Conservation (phyloP, 2,797 vertebrate species). For the Gobio occitaniae region DNA sequence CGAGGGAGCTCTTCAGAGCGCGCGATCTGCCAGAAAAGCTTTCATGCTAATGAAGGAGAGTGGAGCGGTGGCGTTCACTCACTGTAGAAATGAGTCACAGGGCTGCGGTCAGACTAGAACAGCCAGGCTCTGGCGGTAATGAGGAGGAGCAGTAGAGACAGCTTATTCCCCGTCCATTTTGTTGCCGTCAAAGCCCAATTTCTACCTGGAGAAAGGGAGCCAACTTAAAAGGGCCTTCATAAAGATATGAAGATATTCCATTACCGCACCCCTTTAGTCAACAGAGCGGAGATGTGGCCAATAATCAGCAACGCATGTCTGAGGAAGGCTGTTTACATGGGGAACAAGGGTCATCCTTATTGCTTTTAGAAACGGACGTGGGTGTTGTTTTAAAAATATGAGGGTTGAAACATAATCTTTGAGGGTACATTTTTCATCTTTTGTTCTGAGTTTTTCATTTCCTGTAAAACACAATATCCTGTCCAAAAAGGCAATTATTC, state of each 20-base stretch:
- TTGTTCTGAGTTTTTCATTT: conserved; percentile 52
- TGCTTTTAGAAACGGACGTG: conserved; percentile 53
- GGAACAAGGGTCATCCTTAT: conserved; percentile 40
- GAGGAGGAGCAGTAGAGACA: conserved; percentile 51
- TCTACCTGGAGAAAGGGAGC: conserved; percentile 55
- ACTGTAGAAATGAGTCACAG: conserved; percentile 50
- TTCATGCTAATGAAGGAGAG: conserved; percentile 68
- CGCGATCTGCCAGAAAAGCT: conserved; percentile 70
- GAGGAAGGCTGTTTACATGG: conserved; percentile 42
- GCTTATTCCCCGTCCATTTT: conserved; percentile 57
- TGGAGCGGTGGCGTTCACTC: conserved; percentile 37
- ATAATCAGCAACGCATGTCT: conserved; percentile 48
- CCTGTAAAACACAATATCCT: conserved; percentile 65
- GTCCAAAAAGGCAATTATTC: conserved; percentile 47
- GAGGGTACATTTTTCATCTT: conserved; percentile 46
- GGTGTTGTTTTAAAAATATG: conserved; percentile 46
- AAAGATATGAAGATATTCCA: conserved; percentile 58
- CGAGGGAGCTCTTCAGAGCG: conserved; percentile 50
- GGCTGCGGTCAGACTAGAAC: conserved; percentile 38
- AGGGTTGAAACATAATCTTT: conserved; percentile 44
- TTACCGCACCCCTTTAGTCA: conserved; percentile 52
- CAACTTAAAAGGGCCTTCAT: conserved; percentile 61
- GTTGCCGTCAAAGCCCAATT: conserved; percentile 54
- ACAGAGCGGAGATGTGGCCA: conserved; percentile 34
- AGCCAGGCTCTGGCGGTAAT: conserved; percentile 56